phyloP scores from a whole-genome alignment of 2,113 vertebrate species.

The Psittacula cyanocephala region DNA sequence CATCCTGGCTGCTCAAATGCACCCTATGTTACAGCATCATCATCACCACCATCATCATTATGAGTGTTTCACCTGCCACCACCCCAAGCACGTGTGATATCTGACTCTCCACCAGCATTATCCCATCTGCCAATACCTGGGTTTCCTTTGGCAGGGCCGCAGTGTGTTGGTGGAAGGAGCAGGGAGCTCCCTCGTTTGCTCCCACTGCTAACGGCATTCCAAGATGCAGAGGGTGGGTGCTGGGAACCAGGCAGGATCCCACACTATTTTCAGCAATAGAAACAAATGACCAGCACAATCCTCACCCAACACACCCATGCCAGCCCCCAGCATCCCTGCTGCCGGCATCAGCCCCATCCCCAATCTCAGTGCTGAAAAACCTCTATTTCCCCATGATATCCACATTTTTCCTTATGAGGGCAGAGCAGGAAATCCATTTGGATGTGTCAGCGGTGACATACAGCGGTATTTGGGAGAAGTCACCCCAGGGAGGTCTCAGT shows the following conservation, averaged over 20 bases:
- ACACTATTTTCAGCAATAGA: neutral
- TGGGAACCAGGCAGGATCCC: neutral
- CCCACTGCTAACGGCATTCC: neutral
- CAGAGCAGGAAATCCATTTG: neutral
- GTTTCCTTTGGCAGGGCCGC: neutral
- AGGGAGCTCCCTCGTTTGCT: neutral
- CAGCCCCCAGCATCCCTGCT: neutral
- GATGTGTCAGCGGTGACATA: neutral
- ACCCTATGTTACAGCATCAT: neutral
- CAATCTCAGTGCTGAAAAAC: rapidly evolving
- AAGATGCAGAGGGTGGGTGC: neutral
- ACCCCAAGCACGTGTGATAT: rapidly evolving
- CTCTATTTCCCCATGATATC: neutral
- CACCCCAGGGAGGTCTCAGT: rapidly evolving
- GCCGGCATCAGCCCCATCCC: neutral
- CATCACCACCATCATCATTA: neutral
- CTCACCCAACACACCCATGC: neutral
- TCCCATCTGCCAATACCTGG: neutral
- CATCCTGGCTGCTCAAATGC: neutral
- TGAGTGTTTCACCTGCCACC: neutral
- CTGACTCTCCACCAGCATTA: neutral
- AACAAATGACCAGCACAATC: neutral
- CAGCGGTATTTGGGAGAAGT: rapidly evolving
- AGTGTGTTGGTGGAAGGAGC: neutral
- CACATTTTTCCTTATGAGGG: rapidly evolving